Evolutionary conservation across 64 coral and sea anemone species (phyloP).

Genomic region (Stichodactyla mertensii): DNA sequence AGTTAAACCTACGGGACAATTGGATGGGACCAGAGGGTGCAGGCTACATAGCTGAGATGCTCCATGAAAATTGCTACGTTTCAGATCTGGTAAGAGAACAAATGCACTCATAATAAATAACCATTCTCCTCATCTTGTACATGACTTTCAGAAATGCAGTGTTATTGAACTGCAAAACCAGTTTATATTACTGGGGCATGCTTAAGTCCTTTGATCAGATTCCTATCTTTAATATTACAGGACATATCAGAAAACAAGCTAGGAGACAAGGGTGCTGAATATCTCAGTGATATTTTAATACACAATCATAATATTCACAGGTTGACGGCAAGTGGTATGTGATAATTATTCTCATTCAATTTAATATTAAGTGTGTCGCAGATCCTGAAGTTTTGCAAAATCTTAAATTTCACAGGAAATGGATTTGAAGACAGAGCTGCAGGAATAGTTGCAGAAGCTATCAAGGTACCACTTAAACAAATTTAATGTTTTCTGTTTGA

Average conservation of each 20-base stretch:
- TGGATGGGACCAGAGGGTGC: slow-evolving; percentile 83
- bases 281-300: slow-evolving; percentile 72
- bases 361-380: neutral
- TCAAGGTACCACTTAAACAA: slow-evolving; percentile 46
- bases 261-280: slow-evolving; percentile 67
- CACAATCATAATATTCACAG: slow-evolving; percentile 83
- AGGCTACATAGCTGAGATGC: slow-evolving; percentile 89
- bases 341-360: neutral
- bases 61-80: slow-evolving; percentile 98
- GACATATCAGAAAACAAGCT: slow-evolving; percentile 94
- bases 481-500: too few relatives aligned
- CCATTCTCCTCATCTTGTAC: neutral
- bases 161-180: too few relatives aligned
- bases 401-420: slow-evolving; percentile 51
- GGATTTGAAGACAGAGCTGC: slow-evolving; percentile 94
- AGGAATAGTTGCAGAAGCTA: slow-evolving; percentile 67
- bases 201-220: neutral
- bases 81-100: slow-evolving; percentile 71
- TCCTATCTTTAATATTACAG: slow-evolving; percentile 18
- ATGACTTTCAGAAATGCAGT: too few relatives aligned
- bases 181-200: too few relatives aligned
- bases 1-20: slow-evolving; percentile 82
- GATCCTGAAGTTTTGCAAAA: neutral
- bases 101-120: neutral
- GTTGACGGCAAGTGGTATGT: slow-evolving; percentile 75